These are phyloP conservation scores for Hydropotes inermis DNA, from an alignment of 2,113 vertebrate species.

Conservation along the genomic window DNA sequence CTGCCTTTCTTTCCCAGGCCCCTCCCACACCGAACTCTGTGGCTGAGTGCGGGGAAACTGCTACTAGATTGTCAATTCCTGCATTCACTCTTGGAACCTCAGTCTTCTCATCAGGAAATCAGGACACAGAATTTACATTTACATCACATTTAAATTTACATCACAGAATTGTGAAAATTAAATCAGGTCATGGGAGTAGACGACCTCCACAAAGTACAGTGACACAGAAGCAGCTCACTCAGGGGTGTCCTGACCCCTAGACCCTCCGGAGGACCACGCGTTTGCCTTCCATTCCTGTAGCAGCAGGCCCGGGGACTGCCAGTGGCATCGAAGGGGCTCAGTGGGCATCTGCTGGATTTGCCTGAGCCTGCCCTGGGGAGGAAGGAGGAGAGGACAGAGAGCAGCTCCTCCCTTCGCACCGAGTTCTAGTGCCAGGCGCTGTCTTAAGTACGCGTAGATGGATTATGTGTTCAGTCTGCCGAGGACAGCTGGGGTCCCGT, in stretches of 20 bases:
- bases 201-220: not conserved
- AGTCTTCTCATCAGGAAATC: not conserved
- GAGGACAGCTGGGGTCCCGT: not conserved
- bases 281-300: not conserved
- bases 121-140: not conserved
- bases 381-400: not conserved
- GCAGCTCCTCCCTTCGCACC: not conserved
- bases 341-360: not conserved
- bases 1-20: not conserved
- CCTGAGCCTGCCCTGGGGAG: not conserved
- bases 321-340: not conserved
- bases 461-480: not conserved
- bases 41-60: not conserved
- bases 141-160: too few relatives aligned
- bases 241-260: not conserved
- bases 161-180: not conserved
- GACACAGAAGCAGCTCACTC: not conserved
- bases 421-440: not conserved
- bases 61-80: not conserved
- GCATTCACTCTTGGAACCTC: not conserved
- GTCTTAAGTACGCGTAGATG: not conserved
- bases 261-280: not conserved
- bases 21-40: not conserved
- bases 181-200: not conserved
- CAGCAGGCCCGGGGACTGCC: not conserved